phyloP scores from a whole-genome alignment of 2,797 vertebrate species.

The Menidia menidia region DNA sequence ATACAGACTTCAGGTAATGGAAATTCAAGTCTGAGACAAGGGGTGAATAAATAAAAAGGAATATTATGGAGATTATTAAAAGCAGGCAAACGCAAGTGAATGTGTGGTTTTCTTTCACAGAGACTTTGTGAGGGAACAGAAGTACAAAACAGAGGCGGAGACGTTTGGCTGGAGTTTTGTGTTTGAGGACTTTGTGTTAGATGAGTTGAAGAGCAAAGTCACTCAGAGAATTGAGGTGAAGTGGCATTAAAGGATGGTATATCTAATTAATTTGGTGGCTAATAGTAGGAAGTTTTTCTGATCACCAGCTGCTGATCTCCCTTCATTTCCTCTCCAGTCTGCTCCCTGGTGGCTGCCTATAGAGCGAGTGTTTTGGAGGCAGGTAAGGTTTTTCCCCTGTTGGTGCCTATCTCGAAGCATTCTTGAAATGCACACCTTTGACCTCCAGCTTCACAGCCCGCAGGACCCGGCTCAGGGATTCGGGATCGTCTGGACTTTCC shows the following conservation, averaged over 20 bases:
- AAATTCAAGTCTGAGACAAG: fast-evolving
- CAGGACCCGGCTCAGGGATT: slow-evolving; percentile 92
- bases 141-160: slow-evolving; percentile 94
- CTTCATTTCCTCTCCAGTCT: slow-evolving; percentile 75
- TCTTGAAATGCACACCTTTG: not conserved
- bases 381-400: slow-evolving; percentile 78
- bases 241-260: not conserved
- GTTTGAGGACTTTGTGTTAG: slow-evolving; percentile 93
- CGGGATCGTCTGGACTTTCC: slow-evolving; percentile 87
- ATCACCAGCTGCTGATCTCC: not conserved
- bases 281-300: too few relatives aligned
- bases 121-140: slow-evolving; percentile 90
- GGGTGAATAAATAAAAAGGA: fast-evolving
- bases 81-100: not conserved
- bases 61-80: not conserved
- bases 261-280: too few relatives aligned
- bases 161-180: slow-evolving; percentile 97
- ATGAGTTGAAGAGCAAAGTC: slow-evolving; percentile 90
- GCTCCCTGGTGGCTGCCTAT: slow-evolving; percentile 97
- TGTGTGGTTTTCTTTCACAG: slow-evolving; percentile 70
- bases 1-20: slow-evolving; percentile 89
- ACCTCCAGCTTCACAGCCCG: slow-evolving; percentile 77
- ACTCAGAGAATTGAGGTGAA: slow-evolving; percentile 90
- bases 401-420: not conserved
- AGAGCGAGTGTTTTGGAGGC: slow-evolving; percentile 93